Conservation (phyloP, 2,113 vertebrate genomes). For the Mungos mungo region DNA sequence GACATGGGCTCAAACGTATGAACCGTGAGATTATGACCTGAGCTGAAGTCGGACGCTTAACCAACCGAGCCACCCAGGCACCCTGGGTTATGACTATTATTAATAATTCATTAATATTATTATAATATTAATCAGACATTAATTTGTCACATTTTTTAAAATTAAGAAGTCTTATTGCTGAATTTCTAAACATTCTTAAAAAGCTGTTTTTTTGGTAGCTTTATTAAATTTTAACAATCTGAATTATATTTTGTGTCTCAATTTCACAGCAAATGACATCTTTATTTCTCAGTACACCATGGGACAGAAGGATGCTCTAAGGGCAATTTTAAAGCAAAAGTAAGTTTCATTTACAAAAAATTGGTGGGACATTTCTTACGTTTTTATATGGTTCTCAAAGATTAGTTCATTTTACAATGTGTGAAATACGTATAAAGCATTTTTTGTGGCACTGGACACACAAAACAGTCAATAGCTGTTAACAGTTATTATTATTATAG, state of each 20-base stretch:
- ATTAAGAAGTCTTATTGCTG: conserved; percentile 12
- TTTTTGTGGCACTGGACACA: not conserved
- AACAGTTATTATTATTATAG: not conserved
- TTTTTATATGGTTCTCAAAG: not conserved
- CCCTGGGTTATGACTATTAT: not conserved
- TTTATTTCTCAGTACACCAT: conserved; percentile 88
- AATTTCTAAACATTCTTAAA: conserved; percentile 27
- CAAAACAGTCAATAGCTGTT: not conserved
- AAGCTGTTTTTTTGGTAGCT: not conserved
- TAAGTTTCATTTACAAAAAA: conserved; percentile 78
- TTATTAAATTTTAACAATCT: conserved; percentile 49
- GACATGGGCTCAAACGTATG: too few relatives aligned
- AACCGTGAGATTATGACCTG: too few relatives aligned
- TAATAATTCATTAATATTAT: not conserved
- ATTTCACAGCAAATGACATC: conserved; percentile 85
- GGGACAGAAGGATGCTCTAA: conserved; percentile 88
- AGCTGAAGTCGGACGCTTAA: too few relatives aligned
- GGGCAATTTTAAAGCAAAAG: conserved; percentile 90
- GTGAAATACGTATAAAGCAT: not conserved
- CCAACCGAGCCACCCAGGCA: too few relatives aligned
- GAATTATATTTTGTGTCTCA: conserved; percentile 59
- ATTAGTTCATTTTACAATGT: not conserved
- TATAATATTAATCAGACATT: not conserved
- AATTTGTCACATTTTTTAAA: conserved; percentile 19
- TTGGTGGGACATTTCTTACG: not conserved